Evolutionary conservation across 1,140 invertebrate genomes (phyloP), one percentile per base, ranked within the genome.

Genomic region (Lithobius niger): DNA sequence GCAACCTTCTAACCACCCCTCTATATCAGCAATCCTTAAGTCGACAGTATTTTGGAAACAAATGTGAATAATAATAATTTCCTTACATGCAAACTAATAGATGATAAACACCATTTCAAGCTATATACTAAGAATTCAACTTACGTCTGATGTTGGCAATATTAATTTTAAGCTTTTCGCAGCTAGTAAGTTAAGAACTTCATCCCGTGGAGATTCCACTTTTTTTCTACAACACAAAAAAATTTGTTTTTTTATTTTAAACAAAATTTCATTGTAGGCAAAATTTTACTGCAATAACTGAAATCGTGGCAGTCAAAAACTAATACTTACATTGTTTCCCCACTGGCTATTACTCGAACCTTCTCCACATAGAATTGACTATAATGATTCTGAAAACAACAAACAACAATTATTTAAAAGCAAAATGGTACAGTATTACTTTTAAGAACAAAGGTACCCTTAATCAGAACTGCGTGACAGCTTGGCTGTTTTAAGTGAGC

Each of bases 321-420:
- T 21, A 47, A 16, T 3, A 50, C 48, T 50, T 27, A 50, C 48
- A 50, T 25, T 4, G 19, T 15, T 27, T 50, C 48, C 6, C 24
- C 19, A 19, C 45, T 45, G 25, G 13, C 3, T 2, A 55, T 49
- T 3, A 49, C 25, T 13, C 18, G 13, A 2, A 55, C 45, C n/a
- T 3, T 48, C 26, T 55, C 54, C 44, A 55, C 54, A 55, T 27
- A 55, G 22, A 49, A 4, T 50, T 48, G 24, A 10, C 28, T 4
- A 40, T 55, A 55, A 22, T 55, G 54, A 42, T 55, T 40, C 54
- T 55, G n/a, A 3, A 55, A 55, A 25, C 6, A 24, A 21, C 21
- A 4, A 27, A 50, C n/a, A n/a, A n/a, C n/a, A n/a, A n/a, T n/a
- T n/a, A n/a, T n/a, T n/a, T n/a, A n/a, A n/a, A n/a, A n/a, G n/a